phyloP scores from a whole-genome alignment of 2,888 invertebrate species.

The Macrosoma leucophasiata region DNA sequence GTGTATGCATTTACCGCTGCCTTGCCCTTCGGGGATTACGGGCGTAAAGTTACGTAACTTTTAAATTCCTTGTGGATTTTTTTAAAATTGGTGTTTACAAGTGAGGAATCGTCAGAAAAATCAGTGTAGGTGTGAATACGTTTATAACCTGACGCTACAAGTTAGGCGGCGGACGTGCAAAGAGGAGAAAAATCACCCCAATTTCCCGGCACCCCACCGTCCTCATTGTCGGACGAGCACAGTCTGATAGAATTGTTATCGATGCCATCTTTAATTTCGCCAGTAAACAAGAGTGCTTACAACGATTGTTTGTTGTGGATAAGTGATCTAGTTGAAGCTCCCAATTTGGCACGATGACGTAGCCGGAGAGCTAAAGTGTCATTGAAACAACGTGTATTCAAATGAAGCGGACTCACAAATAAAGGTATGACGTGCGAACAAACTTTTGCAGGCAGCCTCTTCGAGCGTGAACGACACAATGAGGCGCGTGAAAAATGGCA shows the following conservation, averaged over 20 bases:
- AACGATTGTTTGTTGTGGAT: no score
- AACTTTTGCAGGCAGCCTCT: constrained; percentile 37
- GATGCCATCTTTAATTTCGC: constrained; percentile 78
- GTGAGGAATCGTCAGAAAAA: no score
- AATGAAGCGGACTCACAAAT: constrained; percentile 34
- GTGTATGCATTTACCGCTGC: no score
- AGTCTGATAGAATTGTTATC: constrained; percentile 76
- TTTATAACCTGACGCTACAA: no score
- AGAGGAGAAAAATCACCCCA: constrained; percentile 71
- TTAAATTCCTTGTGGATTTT: no score
- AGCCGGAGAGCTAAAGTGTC: no score
- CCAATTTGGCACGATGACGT: no score
- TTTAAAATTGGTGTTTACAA: no score
- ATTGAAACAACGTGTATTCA: constrained; percentile 33
- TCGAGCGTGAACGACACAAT: constrained; percentile 54
- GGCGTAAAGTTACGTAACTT: no score
- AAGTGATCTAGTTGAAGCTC: no score
- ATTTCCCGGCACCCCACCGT: constrained; percentile 56
- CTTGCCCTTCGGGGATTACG: no score
- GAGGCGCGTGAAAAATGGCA: constrained; percentile 60
- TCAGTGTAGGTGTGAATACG: no score
- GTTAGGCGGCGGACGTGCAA: constrained; percentile 40
- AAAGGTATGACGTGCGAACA: constrained; percentile 42
- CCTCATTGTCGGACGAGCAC: constrained; percentile 56
- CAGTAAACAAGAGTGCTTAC: constrained; percentile 44